These are phyloP conservation scores for Eupithecia inturbata DNA, from an alignment of 2,888 invertebrate species.

Conservation along the genomic window DNA sequence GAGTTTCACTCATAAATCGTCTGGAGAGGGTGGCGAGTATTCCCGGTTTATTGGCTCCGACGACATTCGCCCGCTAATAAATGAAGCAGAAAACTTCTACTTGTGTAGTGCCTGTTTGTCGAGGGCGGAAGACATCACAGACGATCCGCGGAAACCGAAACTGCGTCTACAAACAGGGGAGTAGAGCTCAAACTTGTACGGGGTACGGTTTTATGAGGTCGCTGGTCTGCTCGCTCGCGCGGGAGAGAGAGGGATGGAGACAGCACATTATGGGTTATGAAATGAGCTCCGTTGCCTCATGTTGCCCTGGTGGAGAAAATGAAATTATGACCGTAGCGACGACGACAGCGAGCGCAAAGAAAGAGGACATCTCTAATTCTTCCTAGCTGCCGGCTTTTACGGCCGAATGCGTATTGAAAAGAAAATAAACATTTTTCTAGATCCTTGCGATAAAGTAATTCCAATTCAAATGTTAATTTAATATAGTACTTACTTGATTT, in stretches of 20 bases:
- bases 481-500: no score
- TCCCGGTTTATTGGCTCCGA: constrained; percentile 76
- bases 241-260: constrained; percentile 57
- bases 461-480: background rate
- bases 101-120: constrained; percentile 71
- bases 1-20: constrained; percentile 80
- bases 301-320: constrained; percentile 75
- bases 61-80: constrained; percentile 80
- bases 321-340: constrained; percentile 76
- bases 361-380: constrained; percentile 68
- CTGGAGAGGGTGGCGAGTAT: constrained; percentile 74
- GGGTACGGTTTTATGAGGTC: constrained; percentile 55
- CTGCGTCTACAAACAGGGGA: constrained; percentile 53
- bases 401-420: constrained; percentile 47
- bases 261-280: constrained; percentile 79
- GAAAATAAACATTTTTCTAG: constrained; percentile 34
- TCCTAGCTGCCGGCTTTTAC: constrained; percentile 50
- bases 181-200: constrained; percentile 70
- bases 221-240: constrained; percentile 54
- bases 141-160: constrained; percentile 58
- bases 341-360: constrained; percentile 72
- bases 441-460: background rate
- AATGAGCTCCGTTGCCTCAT: constrained; percentile 77
- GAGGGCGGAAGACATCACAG: constrained; percentile 67
- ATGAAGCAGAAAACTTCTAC: constrained; percentile 82